Conservation (phyloP, 2,888 invertebrate genomes). For the Leucoptera coffeella region DNA sequence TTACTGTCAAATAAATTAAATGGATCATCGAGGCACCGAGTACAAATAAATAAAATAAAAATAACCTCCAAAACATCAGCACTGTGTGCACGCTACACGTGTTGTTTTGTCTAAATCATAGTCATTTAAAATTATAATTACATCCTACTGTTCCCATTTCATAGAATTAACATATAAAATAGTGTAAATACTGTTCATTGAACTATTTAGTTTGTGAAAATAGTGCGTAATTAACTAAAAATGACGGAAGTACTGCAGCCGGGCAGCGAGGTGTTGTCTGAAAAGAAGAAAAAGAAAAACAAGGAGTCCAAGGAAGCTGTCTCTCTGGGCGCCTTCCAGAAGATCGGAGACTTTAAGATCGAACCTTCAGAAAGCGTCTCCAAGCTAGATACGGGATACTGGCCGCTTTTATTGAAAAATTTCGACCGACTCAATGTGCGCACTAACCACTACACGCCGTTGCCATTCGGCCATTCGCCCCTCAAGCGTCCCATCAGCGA, state of each 20-base stretch:
- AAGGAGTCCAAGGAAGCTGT: conserved; percentile 60
- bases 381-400: conserved; percentile 82
- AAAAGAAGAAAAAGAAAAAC: conserved; percentile 62
- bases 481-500: conserved; percentile 71
- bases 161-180: too few species aligned
- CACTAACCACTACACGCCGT: conserved; percentile 94
- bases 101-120: background rate
- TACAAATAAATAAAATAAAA: background rate
- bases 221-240: conserved; percentile 7
- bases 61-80: conserved; percentile 3
- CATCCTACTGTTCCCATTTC: too few species aligned
- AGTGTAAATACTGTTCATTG: background rate
- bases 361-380: conserved; percentile 66
- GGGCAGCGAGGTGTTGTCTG: conserved; percentile 30
- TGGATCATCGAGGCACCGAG: too few species aligned
- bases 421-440: conserved; percentile 89
- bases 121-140: too few species aligned
- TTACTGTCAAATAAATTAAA: too few species aligned
- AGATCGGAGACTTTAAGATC: conserved; percentile 64
- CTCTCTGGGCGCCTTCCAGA: conserved; percentile 66
- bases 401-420: conserved; percentile 94
- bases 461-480: conserved; percentile 90
- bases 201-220: background rate
- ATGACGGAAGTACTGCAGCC: conserved; percentile 39
- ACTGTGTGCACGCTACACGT: conserved; percentile 2